phyloP scores from a whole-genome alignment of 2,797 vertebrate genomes.

The Meriones psammophilus region DNA sequence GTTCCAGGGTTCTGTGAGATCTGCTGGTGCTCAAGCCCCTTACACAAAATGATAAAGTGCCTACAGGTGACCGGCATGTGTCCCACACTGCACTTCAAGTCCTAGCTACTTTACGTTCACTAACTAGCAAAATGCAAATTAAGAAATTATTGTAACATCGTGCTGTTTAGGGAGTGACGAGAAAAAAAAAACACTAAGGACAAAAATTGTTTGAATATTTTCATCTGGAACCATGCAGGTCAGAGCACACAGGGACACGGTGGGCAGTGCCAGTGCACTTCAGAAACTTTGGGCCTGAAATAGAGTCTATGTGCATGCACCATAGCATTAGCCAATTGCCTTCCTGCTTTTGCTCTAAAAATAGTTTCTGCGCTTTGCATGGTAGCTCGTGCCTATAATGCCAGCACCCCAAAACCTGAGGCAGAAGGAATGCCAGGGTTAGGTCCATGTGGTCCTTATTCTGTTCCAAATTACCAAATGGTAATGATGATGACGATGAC shows the following conservation, averaged over 20 bases:
- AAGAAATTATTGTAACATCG: not conserved
- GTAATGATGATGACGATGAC: not conserved
- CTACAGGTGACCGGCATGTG: not conserved
- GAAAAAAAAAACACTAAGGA: not conserved
- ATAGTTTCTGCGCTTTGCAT: not conserved
- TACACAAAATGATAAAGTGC: not conserved
- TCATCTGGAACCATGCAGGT: not conserved
- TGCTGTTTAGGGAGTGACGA: not conserved
- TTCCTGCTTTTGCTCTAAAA: not conserved
- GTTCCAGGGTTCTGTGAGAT: not conserved
- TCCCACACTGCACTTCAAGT: not conserved
- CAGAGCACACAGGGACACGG: not conserved
- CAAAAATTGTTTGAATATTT: not conserved
- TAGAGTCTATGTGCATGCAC: too few species aligned
- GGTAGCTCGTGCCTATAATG: not conserved
- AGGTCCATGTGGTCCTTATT: not conserved
- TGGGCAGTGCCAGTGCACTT: not conserved
- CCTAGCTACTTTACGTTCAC: not conserved
- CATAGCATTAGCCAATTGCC: not conserved
- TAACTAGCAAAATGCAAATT: not conserved
- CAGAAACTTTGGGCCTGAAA: not conserved
- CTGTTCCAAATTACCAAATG: not conserved
- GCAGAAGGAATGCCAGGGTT: not conserved
- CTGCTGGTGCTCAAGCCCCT: not conserved
- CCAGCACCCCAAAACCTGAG: not conserved